Base-by-base conservation (phyloP, 2,888 invertebrate genomes). In the Scaptomyza reducta region DNA sequence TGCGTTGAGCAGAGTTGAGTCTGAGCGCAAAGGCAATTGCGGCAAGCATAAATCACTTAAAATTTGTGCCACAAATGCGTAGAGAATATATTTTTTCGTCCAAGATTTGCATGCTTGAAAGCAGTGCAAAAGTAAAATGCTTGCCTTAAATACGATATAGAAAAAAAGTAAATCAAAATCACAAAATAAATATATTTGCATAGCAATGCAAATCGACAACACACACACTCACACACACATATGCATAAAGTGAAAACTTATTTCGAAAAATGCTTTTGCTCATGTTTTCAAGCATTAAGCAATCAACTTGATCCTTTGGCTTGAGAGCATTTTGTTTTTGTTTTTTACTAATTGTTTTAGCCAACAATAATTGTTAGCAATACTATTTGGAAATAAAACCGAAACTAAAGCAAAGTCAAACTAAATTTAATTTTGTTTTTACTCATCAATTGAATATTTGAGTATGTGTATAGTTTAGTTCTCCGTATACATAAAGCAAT, bases 1-100 rank as follows among this genome's bases (percentile, higher is more conserved):
- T 82, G 77, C 67, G 77, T 76, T 45, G 22, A 69, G 41, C 13
- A 7, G 44, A 49, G 49, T 29, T 44, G 57, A n/a, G n/a, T n/a
- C n/a, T n/a, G 38, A 38, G 40, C 16, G 40, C 16, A 59, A 49
- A 67, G 86, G 83, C 83, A 81, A 86, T 81, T 82, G 82, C 63
- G 88, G 87, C 80, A 58, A 86, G 70, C 81, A 82, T 82, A 82
- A 82, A 82, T 82, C 82, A 88, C 87, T 88, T 82, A 79, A 88
- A 83, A 88, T 88, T 86, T 86, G 87, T 86, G 88, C 82, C 82
- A 88, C 86, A 38, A 38, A 9, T 14, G 13, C 9, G 14, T 7
- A 86, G 77, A 82, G 86, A 73, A 86, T 77, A 54, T 66, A 49
- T 33, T 38, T 74, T 40, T 16, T 5, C 9, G 40, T 40, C 10